phyloP scores from a whole-genome alignment of 2,797 vertebrate species.

The Dromococcyx pavoninus region DNA sequence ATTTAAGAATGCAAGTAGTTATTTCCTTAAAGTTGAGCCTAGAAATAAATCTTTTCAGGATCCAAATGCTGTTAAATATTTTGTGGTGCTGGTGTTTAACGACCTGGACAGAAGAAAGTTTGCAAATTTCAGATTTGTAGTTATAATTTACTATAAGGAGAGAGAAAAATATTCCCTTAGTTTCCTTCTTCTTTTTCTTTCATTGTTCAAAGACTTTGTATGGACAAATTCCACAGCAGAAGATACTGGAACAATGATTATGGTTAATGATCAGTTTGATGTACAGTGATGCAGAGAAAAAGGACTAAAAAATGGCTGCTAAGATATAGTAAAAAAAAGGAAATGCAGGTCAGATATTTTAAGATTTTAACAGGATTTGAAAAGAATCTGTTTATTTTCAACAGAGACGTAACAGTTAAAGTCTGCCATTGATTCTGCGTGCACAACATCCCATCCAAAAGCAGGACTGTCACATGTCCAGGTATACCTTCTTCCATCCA shows the following conservation, averaged over 20 bases:
- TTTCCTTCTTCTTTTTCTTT: not conserved
- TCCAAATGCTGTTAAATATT: constrained; percentile 44
- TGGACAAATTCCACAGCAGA: not conserved
- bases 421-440: not conserved
- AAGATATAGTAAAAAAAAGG: not conserved
- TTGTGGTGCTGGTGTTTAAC: not conserved
- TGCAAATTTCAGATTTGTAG: not conserved
- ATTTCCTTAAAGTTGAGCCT: constrained; percentile 34
- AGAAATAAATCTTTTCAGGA: constrained; percentile 33
- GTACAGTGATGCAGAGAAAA: not conserved
- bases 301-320: not conserved
- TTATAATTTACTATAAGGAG: not conserved
- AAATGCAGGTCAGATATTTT: not conserved
- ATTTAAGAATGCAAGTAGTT: constrained; percentile 37
- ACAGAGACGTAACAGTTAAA: not conserved
- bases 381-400: not conserved
- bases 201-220: not conserved
- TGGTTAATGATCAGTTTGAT: not conserved
- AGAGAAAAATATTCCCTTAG: not conserved
- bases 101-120: not conserved
- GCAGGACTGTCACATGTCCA: not conserved
- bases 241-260: not conserved
- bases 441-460: not conserved
- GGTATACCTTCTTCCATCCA: not conserved
- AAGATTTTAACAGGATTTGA: not conserved